Percentiles rank a stretch among this genome's conserved stretches.
Evolutionary conservation across 2,888 invertebrate genomes (phyloP).

Genomic region (Lithodes maja): DNA sequence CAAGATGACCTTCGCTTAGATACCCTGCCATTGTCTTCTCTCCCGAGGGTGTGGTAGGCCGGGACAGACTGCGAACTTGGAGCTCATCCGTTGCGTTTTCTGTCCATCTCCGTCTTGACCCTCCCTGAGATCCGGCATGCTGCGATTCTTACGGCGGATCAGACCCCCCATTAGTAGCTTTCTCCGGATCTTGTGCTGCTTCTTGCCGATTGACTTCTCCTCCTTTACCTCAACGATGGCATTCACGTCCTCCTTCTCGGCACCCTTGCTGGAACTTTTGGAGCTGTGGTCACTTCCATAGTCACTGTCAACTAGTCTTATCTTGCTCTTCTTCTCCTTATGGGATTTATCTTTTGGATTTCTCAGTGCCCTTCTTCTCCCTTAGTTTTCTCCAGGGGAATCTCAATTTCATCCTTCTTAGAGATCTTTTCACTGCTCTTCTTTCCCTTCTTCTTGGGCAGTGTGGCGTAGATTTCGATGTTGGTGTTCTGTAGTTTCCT

Average conservation of each 20-base stretch:
- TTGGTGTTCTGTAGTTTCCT: slow-evolving; percentile 74
- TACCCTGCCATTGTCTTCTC: slow-evolving; percentile 81
- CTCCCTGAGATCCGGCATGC: slow-evolving; percentile 93
- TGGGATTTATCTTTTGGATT: slow-evolving; percentile 74
- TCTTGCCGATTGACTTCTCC: slow-evolving; percentile 78
- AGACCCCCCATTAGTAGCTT: slow-evolving; percentile 92
- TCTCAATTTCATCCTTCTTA: slow-evolving; percentile 82
- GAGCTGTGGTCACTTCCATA: slow-evolving; percentile 71
- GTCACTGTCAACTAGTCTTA: slow-evolving; percentile 69
- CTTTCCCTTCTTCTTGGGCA: slow-evolving; percentile 88
- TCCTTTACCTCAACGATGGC: slow-evolving; percentile 69
- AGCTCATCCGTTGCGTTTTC: slow-evolving; percentile 73
- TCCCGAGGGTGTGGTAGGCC: slow-evolving; percentile 76
- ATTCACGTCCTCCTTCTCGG: slow-evolving; percentile 64
- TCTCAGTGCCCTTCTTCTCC: slow-evolving; percentile 84
- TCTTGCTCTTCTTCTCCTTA: slow-evolving; percentile 65
- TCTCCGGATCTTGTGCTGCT: slow-evolving; percentile 91
- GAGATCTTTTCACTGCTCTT: slow-evolving; percentile 73
- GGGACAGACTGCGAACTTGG: slow-evolving; percentile 75
- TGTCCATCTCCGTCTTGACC: slow-evolving; percentile 77
- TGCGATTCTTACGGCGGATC: slow-evolving; percentile 90
- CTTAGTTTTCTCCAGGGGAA: slow-evolving; percentile 80
- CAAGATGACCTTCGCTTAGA: slow-evolving; percentile 90
- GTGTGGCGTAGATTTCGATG: slow-evolving; percentile 92
- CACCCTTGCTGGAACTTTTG: slow-evolving; percentile 55